phyloP scores from a whole-genome alignment of 2,888 invertebrate genomes.

The Calliopum simillimum region DNA sequence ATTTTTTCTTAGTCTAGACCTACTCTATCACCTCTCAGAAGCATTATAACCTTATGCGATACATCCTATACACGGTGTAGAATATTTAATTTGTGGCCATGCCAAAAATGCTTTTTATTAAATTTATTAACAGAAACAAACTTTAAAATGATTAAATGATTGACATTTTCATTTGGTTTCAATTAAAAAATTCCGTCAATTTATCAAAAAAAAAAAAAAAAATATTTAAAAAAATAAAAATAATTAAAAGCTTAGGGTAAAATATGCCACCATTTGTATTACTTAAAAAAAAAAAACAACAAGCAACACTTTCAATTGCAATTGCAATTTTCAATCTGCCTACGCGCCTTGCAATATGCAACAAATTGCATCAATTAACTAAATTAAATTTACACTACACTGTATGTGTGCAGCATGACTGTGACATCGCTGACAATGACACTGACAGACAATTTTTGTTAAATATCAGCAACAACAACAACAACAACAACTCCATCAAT shows the following conservation, averaged over 20 bases:
- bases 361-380: constrained; percentile 67
- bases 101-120: too few species aligned
- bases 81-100: too few species aligned
- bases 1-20: too few species aligned
- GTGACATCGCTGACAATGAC: constrained; percentile 53
- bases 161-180: not conserved
- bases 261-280: too few species aligned
- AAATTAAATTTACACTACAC: constrained; percentile 63
- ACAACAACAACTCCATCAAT: constrained; percentile 8
- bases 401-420: constrained; percentile 45
- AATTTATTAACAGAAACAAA: too few species aligned
- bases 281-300: constrained; percentile 21
- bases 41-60: too few species aligned
- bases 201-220: too few species aligned
- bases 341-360: constrained; percentile 42
- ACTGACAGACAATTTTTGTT: constrained; percentile 53
- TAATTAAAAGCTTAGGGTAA: constrained; percentile 3
- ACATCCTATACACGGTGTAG: too few species aligned
- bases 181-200: not conserved
- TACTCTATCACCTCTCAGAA: too few species aligned
- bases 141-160: constrained; percentile 16
- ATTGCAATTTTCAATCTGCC: not conserved
- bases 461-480: constrained; percentile 8
- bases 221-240: not conserved
- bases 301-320: constrained; percentile 3